Evolutionary conservation across 2,888 invertebrate genomes (phyloP).

Genomic region (Drosophila ustulata): DNA sequence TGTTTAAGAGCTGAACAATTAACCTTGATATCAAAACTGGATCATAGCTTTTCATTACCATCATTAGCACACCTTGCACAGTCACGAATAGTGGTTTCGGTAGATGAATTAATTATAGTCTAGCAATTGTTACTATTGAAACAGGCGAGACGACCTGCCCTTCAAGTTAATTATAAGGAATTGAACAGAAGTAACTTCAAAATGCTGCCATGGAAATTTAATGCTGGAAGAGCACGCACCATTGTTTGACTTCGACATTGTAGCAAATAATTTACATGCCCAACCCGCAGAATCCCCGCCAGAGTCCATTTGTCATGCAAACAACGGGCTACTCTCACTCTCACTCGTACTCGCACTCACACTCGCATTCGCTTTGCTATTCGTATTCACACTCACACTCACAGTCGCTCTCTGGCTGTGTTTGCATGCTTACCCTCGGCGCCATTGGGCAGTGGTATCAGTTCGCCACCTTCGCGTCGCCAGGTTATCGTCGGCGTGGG

Average conservation of each 20-base stretch:
- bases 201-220: slow-evolving; percentile 56
- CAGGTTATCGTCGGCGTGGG: slow-evolving; percentile 95
- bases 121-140: slow-evolving; percentile 28
- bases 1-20: neutral
- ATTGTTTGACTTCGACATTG: slow-evolving; percentile 54
- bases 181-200: slow-evolving; percentile 36
- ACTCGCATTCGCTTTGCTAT: neutral
- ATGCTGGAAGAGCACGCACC: slow-evolving; percentile 54
- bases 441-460: slow-evolving; percentile 89
- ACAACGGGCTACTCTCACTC: slow-evolving; percentile 27
- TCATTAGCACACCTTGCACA: slow-evolving; percentile 3
- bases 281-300: slow-evolving; percentile 33
- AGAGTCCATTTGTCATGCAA: slow-evolving; percentile 61
- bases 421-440: slow-evolving; percentile 88
- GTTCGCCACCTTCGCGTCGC: slow-evolving; percentile 92
- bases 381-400: slow-evolving; percentile 9
- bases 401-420: neutral
- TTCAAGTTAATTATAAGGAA: slow-evolving; percentile 23
- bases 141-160: slow-evolving; percentile 1
- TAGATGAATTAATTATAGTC: slow-evolving; percentile 39
- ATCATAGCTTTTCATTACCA: neutral
- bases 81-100: slow-evolving; percentile 27
- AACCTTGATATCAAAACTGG: slow-evolving; percentile 1
- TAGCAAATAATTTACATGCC: slow-evolving; percentile 58
- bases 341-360: slow-evolving; percentile 5